These are phyloP conservation scores for Mizuhopecten yessoensis DNA, from an alignment of 1,140 invertebrate genomes.

Conservation along the genomic window DNA sequence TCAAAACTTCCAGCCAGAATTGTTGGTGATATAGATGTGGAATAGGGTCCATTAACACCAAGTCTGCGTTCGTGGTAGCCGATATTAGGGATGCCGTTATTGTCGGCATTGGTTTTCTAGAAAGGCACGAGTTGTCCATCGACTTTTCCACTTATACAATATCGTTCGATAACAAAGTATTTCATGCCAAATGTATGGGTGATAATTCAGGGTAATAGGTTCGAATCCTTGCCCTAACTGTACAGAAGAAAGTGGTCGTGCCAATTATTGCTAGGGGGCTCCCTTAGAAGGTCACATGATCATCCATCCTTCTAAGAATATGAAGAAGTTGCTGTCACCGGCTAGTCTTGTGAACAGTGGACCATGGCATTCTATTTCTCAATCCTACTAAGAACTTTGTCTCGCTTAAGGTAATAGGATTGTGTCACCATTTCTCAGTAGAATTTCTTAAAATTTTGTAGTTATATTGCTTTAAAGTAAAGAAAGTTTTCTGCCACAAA, in stretches of 20 bases:
- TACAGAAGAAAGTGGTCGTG: not conserved
- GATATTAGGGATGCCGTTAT: conserved; percentile 6
- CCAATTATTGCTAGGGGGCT: not conserved
- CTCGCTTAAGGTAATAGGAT: too few relatives aligned
- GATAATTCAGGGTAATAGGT: not conserved
- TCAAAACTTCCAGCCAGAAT: not conserved
- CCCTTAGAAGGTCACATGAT: not conserved
- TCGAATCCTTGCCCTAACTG: not conserved
- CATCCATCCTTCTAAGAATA: not conserved
- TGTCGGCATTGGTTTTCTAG: conserved; percentile 31
- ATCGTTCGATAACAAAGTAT: not conserved
- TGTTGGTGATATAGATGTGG: not conserved
- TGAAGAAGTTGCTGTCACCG: not conserved
- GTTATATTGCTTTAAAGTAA: too few relatives aligned
- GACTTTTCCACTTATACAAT: conserved; percentile 36
- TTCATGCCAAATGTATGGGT: not conserved
- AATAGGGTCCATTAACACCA: conserved; percentile 45
- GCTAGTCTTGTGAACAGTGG: not conserved
- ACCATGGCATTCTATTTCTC: not conserved
- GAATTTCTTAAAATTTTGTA: too few relatives aligned
- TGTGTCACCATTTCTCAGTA: too few relatives aligned
- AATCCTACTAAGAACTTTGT: not conserved
- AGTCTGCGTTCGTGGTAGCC: not conserved
- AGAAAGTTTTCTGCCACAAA: too few relatives aligned
- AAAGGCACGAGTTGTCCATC: conserved; percentile 2